phyloP scores from a whole-genome alignment of 1,140 invertebrate genomes.

The Nasonia vitripennis region DNA sequence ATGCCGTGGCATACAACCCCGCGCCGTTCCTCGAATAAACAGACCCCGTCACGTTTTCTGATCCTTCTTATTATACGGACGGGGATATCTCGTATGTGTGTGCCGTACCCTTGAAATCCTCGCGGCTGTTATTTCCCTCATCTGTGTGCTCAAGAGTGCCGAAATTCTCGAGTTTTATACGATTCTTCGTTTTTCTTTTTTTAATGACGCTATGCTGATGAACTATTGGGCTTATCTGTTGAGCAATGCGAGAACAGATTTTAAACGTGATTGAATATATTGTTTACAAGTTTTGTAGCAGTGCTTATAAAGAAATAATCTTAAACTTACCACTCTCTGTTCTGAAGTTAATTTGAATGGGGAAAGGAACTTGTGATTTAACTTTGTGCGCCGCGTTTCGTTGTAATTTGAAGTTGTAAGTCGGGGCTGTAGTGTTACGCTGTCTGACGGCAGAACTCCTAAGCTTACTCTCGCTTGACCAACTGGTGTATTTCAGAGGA shows the following conservation, averaged over 20 bases:
- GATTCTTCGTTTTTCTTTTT: not conserved
- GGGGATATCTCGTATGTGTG: not conserved
- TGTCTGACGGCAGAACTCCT: not conserved
- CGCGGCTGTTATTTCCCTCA: not conserved
- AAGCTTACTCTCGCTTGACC: not conserved
- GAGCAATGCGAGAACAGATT: not conserved
- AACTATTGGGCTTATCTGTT: no score
- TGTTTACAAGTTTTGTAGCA: not conserved
- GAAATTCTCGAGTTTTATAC: conserved; percentile 7
- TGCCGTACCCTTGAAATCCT: conserved; percentile 34
- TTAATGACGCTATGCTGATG: no score
- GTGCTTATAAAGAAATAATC: not conserved
- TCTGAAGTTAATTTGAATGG: not conserved
- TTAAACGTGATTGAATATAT: not conserved
- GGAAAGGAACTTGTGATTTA: not conserved
- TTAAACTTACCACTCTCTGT: not conserved
- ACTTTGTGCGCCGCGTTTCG: not conserved
- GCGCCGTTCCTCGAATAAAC: conserved; percentile 33
- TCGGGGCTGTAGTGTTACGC: not conserved
- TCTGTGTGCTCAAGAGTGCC: not conserved
- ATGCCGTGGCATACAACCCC: not conserved
- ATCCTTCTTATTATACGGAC: not conserved
- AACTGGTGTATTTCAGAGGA: not conserved
- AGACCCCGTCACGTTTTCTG: conserved; percentile 44
- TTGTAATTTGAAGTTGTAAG: not conserved